These are phyloP conservation scores for Lagorchestes hirsutus DNA, from an alignment of 2,797 vertebrate species.

Conservation along the genomic window DNA sequence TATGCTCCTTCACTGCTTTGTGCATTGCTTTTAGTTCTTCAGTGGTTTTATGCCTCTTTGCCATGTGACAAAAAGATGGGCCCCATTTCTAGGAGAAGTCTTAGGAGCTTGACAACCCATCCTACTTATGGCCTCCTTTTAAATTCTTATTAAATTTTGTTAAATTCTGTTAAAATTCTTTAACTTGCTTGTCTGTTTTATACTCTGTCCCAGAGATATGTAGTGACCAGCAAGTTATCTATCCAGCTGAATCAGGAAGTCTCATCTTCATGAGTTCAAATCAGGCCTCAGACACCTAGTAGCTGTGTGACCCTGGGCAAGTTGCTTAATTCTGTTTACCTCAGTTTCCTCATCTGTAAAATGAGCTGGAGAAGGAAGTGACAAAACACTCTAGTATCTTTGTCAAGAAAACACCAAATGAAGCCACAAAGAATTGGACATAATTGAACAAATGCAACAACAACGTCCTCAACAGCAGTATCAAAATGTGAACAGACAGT, in stretches of 20 bases:
- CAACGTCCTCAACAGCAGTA: too few relatives aligned
- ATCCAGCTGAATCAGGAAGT: background rate
- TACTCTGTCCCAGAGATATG: background rate
- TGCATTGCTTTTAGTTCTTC: background rate
- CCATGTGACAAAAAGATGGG: background rate
- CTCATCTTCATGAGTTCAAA: background rate
- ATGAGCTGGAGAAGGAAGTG: background rate
- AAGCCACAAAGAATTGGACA: background rate
- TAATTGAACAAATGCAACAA: background rate
- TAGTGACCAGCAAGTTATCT: background rate
- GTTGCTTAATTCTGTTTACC: background rate
- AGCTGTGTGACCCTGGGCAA: background rate
- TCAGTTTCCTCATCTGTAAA: background rate
- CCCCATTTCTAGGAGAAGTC: background rate
- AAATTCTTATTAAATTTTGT: background rate
- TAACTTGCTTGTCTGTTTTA: background rate
- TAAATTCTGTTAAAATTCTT: background rate
- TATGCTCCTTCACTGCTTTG: background rate
- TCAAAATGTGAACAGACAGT: background rate
- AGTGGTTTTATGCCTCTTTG: background rate
- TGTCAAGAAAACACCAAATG: background rate
- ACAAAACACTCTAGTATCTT: background rate
- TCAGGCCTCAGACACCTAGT: background rate
- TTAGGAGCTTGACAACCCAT: background rate
- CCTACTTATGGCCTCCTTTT: background rate